These are phyloP conservation scores for Pygoscelis antarcticus DNA, from an alignment of 2,113 vertebrate genomes.

Conservation along the genomic window DNA sequence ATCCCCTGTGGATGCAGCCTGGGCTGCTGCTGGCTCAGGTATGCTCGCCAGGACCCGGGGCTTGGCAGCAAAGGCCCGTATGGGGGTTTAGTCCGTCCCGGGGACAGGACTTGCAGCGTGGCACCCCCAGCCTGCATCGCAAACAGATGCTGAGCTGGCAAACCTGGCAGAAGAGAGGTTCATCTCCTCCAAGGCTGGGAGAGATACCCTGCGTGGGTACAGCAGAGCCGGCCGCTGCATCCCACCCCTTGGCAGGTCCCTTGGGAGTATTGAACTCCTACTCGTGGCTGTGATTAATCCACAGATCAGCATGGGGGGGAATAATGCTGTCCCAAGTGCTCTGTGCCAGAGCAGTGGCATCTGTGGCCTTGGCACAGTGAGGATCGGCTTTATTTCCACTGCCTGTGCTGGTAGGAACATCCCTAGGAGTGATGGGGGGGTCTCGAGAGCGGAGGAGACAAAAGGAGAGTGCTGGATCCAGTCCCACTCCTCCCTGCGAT, in stretches of 20 bases:
- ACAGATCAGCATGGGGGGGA: fast-evolving
- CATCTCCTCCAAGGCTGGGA: background rate
- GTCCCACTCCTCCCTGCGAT: fast-evolving
- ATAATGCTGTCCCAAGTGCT: fast-evolving
- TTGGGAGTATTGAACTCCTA: background rate
- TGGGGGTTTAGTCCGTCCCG: fast-evolving
- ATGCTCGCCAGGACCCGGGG: background rate
- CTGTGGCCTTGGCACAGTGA: fast-evolving
- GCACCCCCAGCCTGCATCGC: background rate
- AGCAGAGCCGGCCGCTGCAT: fast-evolving
- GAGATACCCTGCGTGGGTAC: background rate
- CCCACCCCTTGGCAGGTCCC: background rate
- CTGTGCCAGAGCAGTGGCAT: background rate
- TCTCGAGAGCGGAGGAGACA: fast-evolving
- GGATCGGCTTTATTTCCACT: background rate
- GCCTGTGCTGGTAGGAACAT: background rate
- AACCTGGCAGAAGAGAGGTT: fast-evolving
- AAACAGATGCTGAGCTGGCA: fast-evolving
- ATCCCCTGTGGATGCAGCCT: background rate
- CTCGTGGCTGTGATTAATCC: fast-evolving
- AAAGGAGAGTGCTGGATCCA: background rate
- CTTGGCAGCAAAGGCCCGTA: background rate
- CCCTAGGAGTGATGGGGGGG: background rate
- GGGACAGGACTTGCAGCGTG: background rate
- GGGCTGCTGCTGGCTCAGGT: background rate